phyloP scores from a whole-genome alignment of 2,113 vertebrate genomes.

The Anseranas semipalmata region DNA sequence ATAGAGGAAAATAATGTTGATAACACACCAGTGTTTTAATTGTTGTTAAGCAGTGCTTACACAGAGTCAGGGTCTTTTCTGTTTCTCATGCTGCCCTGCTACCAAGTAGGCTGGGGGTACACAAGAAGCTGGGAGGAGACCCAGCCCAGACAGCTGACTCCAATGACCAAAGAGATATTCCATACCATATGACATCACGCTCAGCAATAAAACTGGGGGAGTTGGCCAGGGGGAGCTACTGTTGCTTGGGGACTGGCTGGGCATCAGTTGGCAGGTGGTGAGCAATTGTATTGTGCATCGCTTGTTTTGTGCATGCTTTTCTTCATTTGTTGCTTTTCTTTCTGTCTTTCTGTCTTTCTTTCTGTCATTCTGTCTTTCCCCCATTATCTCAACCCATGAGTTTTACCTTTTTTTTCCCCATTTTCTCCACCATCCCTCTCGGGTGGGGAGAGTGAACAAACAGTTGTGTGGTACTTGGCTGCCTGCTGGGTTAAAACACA shows the following conservation, averaged over 20 bases:
- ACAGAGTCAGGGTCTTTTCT: not conserved
- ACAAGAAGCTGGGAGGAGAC: not conserved
- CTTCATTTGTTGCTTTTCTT: no score
- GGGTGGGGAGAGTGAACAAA: not conserved
- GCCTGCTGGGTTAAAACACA: not conserved
- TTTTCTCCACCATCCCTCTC: not conserved
- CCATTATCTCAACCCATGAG: not conserved
- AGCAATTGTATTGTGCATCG: not conserved
- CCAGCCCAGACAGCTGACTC: no score
- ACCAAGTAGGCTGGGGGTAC: not conserved
- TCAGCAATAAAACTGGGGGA: not conserved
- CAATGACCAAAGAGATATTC: not conserved
- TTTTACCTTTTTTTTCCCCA: not conserved
- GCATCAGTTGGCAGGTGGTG: not conserved
- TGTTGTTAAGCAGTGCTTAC: not conserved
- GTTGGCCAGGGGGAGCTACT: not conserved
- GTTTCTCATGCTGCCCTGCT: not conserved
- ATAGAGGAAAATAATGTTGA: not conserved
- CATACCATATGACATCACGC: not conserved
- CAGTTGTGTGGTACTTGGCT: not conserved
- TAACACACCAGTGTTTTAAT: not conserved
- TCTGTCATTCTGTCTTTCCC: no score
- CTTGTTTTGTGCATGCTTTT: not conserved
- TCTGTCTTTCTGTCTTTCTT: no score
- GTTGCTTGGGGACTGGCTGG: not conserved